Conservation (phyloP, 2,888 invertebrate genomes). For the Chrysolina oricalcia region DNA sequence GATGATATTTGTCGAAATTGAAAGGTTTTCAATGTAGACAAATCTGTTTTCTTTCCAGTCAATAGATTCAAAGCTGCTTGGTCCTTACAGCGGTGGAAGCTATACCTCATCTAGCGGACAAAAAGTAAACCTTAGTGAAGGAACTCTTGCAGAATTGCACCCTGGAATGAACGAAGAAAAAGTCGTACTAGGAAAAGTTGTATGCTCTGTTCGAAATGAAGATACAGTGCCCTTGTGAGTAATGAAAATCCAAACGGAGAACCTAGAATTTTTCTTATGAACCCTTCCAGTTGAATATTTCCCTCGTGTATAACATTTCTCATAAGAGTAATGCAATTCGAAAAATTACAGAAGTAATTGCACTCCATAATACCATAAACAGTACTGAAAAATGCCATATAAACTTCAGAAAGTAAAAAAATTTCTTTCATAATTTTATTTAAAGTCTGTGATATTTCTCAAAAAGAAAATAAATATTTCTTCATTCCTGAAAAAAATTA, state of each 20-base stretch:
- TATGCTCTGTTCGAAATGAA: conserved; percentile 85
- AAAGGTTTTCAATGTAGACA: background rate
- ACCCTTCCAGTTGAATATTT: too few species aligned
- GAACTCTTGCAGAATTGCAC: conserved; percentile 74
- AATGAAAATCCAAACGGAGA: background rate
- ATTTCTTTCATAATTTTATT: too few species aligned
- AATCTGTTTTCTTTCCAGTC: conserved; percentile 70
- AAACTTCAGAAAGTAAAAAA: too few species aligned
- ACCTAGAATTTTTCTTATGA: too few species aligned
- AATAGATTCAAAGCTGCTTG: conserved; percentile 80
- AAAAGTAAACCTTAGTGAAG: conserved; percentile 73
- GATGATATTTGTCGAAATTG: background rate
- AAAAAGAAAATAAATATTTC: too few species aligned
- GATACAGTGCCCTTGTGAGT: conserved; percentile 87
- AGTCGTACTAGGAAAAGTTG: conserved; percentile 84
- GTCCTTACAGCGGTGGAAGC: conserved; percentile 78
- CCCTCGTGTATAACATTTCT: too few species aligned
- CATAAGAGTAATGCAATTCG: too few species aligned
- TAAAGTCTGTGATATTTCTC: too few species aligned
- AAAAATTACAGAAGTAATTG: too few species aligned
- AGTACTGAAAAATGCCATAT: too few species aligned
- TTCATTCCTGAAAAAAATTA: too few species aligned
- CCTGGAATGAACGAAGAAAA: conserved; percentile 80
- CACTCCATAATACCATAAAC: too few species aligned
- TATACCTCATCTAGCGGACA: conserved; percentile 73